Conservation (phyloP, 2,113 vertebrate genomes). For the Tor tambroides region DNA sequence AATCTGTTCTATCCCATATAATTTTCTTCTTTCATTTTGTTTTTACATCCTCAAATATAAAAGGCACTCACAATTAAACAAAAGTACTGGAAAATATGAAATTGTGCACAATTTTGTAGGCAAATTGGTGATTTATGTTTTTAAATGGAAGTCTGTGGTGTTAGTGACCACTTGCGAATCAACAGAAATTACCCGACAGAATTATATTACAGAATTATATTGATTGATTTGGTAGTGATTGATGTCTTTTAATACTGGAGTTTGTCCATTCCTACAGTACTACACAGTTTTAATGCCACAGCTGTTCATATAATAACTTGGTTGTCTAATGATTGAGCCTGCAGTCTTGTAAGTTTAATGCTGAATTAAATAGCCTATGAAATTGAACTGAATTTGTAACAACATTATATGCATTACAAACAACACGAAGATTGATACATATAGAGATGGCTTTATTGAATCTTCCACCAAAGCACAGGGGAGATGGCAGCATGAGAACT, state of each 20-base stretch:
- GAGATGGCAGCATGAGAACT: slow-evolving; percentile 12
- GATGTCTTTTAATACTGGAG: neutral
- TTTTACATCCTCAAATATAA: neutral
- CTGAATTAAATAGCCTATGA: slow-evolving; percentile 22
- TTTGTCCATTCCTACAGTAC: neutral
- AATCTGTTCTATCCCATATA: neutral
- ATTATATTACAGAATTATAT: too few species aligned
- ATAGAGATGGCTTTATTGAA: neutral
- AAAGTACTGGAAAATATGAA: neutral
- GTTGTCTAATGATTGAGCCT: neutral
- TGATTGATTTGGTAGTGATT: neutral
- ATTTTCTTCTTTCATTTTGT: neutral
- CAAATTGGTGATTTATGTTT: neutral
- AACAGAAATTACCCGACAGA: neutral
- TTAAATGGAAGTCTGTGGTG: neutral
- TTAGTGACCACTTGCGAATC: neutral
- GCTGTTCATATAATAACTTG: neutral
- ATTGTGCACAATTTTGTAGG: neutral
- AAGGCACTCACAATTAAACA: neutral
- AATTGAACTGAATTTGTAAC: slow-evolving; percentile 5
- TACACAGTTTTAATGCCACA: neutral
- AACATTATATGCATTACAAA: slow-evolving; percentile 8
- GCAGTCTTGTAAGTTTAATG: slow-evolving; percentile 11
- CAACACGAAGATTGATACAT: slow-evolving; percentile 3
- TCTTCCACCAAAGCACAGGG: neutral